phyloP scores from a whole-genome alignment of 2,888 invertebrate genomes.

The Acleris emargana region DNA sequence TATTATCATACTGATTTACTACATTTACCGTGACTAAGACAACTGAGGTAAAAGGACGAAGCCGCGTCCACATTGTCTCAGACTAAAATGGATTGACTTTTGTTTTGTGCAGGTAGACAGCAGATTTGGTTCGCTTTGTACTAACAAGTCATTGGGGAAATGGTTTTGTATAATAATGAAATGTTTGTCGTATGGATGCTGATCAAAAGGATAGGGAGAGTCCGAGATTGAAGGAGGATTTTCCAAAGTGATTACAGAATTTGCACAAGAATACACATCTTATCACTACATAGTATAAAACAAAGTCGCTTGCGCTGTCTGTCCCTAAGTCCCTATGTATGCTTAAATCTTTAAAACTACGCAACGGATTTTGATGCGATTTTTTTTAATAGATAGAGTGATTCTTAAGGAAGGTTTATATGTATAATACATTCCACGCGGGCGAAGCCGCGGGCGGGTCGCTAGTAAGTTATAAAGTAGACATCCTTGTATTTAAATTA shows the following conservation, averaged over 20 bases:
- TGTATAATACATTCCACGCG: too few species aligned
- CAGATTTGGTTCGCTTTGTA: slow-evolving; percentile 30
- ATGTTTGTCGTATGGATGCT: slow-evolving; percentile 1
- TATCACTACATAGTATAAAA: too few species aligned
- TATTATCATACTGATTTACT: background rate
- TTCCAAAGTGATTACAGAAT: background rate
- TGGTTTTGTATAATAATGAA: slow-evolving; percentile 11
- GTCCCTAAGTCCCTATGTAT: too few species aligned
- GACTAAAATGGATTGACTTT: slow-evolving; percentile 34
- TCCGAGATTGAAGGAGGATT: background rate
- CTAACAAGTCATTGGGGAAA: slow-evolving; percentile 2
- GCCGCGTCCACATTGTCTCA: slow-evolving; percentile 21
- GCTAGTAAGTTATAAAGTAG: too few species aligned
- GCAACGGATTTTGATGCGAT: too few species aligned
- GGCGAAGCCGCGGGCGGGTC: too few species aligned
- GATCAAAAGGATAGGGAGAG: slow-evolving; percentile 6
- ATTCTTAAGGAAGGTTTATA: too few species aligned
- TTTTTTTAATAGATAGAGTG: too few species aligned
- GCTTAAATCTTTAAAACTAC: too few species aligned
- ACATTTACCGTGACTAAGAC: slow-evolving; percentile 1
- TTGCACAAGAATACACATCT: background rate
- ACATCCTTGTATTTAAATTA: too few species aligned
- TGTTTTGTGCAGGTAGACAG: slow-evolving; percentile 28
- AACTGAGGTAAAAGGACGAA: slow-evolving; percentile 13
- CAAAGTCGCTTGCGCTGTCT: too few species aligned